These are phyloP conservation scores for Scotopteryx bipunctaria DNA, from an alignment of 2,888 invertebrate genomes.

Conservation along the genomic window DNA sequence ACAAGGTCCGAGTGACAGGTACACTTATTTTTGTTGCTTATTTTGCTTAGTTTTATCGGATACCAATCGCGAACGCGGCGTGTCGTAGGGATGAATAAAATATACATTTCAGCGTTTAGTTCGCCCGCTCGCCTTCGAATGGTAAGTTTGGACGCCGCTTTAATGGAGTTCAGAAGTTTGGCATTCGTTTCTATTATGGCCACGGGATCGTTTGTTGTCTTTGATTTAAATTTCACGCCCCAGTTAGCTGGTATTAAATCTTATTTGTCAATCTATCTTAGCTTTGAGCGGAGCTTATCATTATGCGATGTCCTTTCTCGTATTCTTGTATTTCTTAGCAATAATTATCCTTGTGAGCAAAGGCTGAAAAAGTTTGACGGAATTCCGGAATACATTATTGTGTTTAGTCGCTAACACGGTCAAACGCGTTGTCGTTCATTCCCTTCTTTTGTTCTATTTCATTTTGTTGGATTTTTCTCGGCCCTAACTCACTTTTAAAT, in stretches of 20 bases:
- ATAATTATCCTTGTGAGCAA: slow-evolving; percentile 16
- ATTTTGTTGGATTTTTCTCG: slow-evolving; percentile 69
- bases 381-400: slow-evolving; percentile 18
- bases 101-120: slow-evolving; percentile 71
- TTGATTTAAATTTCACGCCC: slow-evolving; percentile 75
- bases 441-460: slow-evolving; percentile 58
- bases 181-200: slow-evolving; percentile 75
- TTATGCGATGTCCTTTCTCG: slow-evolving; percentile 30
- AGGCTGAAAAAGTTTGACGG: slow-evolving; percentile 5
- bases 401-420: slow-evolving; percentile 49
- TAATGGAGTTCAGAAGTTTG: slow-evolving; percentile 78
- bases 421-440: slow-evolving; percentile 54
- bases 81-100: slow-evolving; percentile 77
- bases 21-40: slow-evolving; percentile 78
- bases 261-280: slow-evolving; percentile 64
- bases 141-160: slow-evolving; percentile 69
- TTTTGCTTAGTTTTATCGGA: slow-evolving; percentile 78
- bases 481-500: slow-evolving; percentile 69
- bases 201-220: slow-evolving; percentile 71
- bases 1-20: slow-evolving; percentile 79
- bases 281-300: slow-evolving; percentile 47
- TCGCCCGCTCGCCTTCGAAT: slow-evolving; percentile 67
- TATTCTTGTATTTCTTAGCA: slow-evolving; percentile 23
- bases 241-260: slow-evolving; percentile 66
- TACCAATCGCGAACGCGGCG: slow-evolving; percentile 71